Percentiles rank a stretch among this genome's conserved stretches.
Evolutionary conservation across 2,797 vertebrate species (phyloP).

Genomic region (Yasuhikotakia modesta): DNA sequence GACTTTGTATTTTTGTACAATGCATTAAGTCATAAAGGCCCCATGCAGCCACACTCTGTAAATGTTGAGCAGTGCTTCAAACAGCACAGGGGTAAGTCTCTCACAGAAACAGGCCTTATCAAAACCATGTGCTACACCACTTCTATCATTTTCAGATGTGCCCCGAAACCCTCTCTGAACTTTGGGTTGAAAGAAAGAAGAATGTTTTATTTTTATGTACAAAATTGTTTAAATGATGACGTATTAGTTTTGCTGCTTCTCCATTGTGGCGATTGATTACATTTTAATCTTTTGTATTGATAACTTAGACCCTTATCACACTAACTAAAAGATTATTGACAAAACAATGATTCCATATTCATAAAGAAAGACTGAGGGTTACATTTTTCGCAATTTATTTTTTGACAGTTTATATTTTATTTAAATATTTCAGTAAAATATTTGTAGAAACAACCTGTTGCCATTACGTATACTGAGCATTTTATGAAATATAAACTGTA

Average conservation of each 20-base stretch:
- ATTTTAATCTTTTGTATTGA: too few species aligned
- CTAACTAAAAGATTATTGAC: too few species aligned
- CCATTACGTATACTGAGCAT: too few species aligned
- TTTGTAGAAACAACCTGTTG: too few species aligned
- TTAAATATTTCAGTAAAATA: too few species aligned
- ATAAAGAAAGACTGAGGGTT: too few species aligned
- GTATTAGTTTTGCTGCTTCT: not conserved
- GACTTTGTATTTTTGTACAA: constrained; percentile 33
- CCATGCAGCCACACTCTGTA: constrained; percentile 16
- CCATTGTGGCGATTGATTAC: not conserved
- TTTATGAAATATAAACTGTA: too few species aligned
- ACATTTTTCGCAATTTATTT: too few species aligned
- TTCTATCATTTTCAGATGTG: constrained; percentile 73
- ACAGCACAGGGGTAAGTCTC: constrained; percentile 43
- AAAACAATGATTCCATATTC: too few species aligned
- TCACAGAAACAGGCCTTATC: constrained; percentile 63
- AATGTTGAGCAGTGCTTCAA: constrained; percentile 36
- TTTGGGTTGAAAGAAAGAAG: constrained; percentile 25
- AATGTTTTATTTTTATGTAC: constrained; percentile 23
- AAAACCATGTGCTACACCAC: constrained; percentile 72
- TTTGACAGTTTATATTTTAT: too few species aligned
- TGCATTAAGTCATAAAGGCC: constrained; percentile 19
- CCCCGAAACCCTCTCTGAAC: constrained; percentile 67
- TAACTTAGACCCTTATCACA: too few species aligned
- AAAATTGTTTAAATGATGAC: constrained; percentile 1